Evolutionary conservation across 2,888 invertebrate genomes (phyloP).

Genomic region (Allophyes oxyacanthae): DNA sequence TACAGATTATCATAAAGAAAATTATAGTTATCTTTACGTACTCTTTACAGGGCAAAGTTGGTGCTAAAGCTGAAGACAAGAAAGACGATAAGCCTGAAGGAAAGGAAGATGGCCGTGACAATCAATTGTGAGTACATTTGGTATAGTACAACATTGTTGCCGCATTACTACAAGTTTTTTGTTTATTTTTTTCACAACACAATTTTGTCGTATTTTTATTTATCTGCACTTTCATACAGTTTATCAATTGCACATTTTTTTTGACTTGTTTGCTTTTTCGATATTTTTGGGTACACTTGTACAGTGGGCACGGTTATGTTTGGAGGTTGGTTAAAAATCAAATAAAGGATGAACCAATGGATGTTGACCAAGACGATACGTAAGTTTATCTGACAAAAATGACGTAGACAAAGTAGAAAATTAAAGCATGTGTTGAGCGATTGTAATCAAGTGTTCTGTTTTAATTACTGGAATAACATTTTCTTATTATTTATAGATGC

Average conservation of each 20-base stretch:
- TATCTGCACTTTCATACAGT: background rate
- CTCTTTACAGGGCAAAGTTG: slow-evolving; percentile 59
- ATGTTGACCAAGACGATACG: slow-evolving; percentile 18
- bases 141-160: background rate
- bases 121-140: slow-evolving; percentile 90
- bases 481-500: too few relatives aligned
- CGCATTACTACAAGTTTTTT: too few relatives aligned
- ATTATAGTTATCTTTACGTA: background rate
- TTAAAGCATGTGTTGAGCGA: slow-evolving; percentile 4
- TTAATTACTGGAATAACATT: background rate
- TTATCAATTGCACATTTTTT: slow-evolving; percentile 8
- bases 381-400: slow-evolving; percentile 28
- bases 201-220: slow-evolving; percentile 4
- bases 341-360: slow-evolving; percentile 34
- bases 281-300: slow-evolving; percentile 32
- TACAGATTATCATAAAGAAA: too few relatives aligned
- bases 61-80: slow-evolving; percentile 74
- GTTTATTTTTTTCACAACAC: too few relatives aligned
- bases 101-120: slow-evolving; percentile 94
- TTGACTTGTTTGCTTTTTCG: background rate
- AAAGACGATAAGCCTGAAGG: slow-evolving; percentile 87
- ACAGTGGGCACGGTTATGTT: slow-evolving; percentile 27
- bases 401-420: background rate
- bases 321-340: slow-evolving; percentile 30
- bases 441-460: background rate